Conservation (phyloP, 2,113 vertebrate species). For the Anseranas semipalmata region DNA sequence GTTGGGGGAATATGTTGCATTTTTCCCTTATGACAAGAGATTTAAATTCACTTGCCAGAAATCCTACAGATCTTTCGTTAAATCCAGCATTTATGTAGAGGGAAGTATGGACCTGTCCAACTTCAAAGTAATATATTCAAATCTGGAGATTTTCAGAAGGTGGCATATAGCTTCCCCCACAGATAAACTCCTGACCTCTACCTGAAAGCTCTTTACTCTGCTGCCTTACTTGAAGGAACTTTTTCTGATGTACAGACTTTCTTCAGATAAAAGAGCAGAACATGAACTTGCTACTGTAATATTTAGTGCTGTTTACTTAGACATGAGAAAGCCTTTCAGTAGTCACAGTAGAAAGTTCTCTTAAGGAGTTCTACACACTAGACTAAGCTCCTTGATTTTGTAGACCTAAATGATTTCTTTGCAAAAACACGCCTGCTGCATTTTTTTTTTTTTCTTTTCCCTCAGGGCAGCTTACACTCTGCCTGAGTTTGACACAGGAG, state of each 20-base stretch:
- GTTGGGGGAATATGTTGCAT: background rate
- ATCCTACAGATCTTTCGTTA: background rate
- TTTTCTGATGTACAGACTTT: background rate
- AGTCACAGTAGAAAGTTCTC: background rate
- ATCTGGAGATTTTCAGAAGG: background rate
- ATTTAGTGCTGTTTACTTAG: background rate
- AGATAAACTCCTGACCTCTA: background rate
- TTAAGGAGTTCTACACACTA: background rate
- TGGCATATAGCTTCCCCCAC: background rate
- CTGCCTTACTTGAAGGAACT: background rate
- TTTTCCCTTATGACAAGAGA: background rate
- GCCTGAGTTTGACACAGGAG: background rate
- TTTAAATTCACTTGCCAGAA: background rate
- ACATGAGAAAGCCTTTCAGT: background rate
- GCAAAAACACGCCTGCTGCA: background rate
- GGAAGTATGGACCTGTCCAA: background rate
- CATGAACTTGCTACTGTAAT: background rate
- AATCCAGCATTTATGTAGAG: background rate
- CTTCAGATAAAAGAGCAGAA: background rate
- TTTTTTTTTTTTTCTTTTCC: accelerated
- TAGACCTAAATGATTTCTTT: background rate
- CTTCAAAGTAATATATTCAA: background rate
- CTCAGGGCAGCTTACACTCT: background rate
- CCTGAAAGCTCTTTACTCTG: background rate
- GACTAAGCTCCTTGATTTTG: background rate